These are phyloP conservation scores for Candoia aspera DNA, from an alignment of 2,113 vertebrate species.

Conservation along the genomic window DNA sequence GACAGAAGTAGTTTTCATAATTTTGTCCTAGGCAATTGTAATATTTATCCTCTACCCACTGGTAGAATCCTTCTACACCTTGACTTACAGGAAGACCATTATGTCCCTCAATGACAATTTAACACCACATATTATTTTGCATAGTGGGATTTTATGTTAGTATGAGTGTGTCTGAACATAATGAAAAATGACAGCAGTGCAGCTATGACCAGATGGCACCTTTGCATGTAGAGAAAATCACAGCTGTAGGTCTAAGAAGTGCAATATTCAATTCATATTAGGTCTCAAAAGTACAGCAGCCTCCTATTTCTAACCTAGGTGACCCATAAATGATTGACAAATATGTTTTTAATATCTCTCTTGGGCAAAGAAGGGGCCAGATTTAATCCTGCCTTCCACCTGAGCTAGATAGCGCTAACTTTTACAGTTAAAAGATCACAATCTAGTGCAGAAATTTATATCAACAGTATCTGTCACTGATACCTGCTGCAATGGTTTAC, in stretches of 20 bases:
- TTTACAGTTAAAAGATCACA: not conserved
- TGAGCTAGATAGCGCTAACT: not conserved
- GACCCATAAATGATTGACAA: not conserved
- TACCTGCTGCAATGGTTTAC: not conserved
- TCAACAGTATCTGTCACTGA: not conserved
- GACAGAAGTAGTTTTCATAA: not conserved
- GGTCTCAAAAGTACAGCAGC: no score
- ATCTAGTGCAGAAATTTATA: not conserved
- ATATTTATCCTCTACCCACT: not conserved
- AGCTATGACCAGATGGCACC: not conserved
- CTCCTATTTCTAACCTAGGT: not conserved
- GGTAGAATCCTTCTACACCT: not conserved
- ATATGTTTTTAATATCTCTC: not conserved
- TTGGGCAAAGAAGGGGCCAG: not conserved
- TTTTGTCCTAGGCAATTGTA: not conserved
- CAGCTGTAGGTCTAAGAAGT: not conserved
- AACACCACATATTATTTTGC: not conserved
- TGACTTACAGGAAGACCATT: not conserved
- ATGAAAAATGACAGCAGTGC: not conserved
- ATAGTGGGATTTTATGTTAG: not conserved
- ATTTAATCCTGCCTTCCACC: not conserved
- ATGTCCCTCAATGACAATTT: not conserved
- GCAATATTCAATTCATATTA: not conserved
- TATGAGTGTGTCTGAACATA: not conserved
- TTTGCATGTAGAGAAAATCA: not conserved